A percentile compares a stretch with the other conserved stretches of the same genome.
Conservation (phyloP, 2,797 vertebrate species). For the Alectoris magna region DNA sequence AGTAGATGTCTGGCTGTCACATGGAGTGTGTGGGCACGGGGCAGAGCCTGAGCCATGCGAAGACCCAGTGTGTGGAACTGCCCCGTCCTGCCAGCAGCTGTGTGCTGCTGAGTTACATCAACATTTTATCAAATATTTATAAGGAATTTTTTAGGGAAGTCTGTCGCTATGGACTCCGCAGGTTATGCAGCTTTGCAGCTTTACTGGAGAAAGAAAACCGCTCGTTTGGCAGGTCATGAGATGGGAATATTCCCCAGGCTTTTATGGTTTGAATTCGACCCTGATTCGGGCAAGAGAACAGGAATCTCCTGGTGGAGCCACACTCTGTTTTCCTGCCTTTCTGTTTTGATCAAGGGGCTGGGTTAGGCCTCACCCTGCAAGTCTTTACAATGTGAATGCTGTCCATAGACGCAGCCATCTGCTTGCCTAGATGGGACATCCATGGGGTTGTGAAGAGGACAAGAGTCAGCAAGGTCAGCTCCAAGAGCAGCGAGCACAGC, state of each 20-base stretch:
- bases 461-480: background rate
- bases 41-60: background rate
- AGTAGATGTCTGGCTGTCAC: too few relatives aligned
- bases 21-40: background rate
- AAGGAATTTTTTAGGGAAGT: background rate
- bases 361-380: background rate
- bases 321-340: background rate
- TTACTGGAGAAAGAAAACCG: background rate
- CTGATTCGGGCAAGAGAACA: background rate
- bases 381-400: background rate
- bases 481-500: too few relatives aligned
- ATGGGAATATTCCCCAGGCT: rapidly evolving
- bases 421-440: rapidly evolving
- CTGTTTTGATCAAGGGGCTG: background rate
- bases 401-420: background rate
- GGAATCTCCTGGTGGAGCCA: background rate
- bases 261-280: background rate
- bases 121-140: background rate
- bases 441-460: rapidly evolving
- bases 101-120: background rate
- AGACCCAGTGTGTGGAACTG: background rate
- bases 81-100: background rate
- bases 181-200: background rate
- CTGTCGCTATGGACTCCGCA: background rate
- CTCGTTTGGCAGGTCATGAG: background rate